Evolutionary conservation across 2,888 invertebrate genomes (phyloP).

Genomic region (Xestia xanthographa): DNA sequence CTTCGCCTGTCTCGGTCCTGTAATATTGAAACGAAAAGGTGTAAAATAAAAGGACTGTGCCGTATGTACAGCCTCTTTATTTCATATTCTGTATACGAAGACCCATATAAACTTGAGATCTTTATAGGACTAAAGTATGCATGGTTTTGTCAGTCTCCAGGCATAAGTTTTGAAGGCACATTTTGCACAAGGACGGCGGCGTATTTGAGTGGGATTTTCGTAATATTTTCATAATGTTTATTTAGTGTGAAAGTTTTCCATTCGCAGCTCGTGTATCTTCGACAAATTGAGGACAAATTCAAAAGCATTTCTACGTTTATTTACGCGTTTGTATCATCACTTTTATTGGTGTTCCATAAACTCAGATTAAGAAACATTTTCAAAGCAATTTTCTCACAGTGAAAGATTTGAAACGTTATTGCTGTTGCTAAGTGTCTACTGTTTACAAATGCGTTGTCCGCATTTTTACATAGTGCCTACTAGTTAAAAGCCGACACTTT

Average conservation of each 20-base stretch:
- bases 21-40: constrained; percentile 57
- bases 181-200: constrained; percentile 28
- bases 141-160: constrained; percentile 47
- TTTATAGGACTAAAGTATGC: constrained; percentile 53
- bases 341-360: constrained; percentile 36
- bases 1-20: constrained; percentile 43
- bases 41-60: constrained; percentile 50
- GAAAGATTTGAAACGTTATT: constrained; percentile 47
- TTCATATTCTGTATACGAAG: constrained; percentile 44
- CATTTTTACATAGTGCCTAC: constrained; percentile 57
- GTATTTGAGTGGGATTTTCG: constrained; percentile 29
- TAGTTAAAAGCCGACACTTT: constrained; percentile 60
- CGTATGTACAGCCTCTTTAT: constrained; percentile 46
- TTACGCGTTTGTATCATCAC: constrained; percentile 43
- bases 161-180: constrained; percentile 37
- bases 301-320: constrained; percentile 36
- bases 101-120: constrained; percentile 57
- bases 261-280: constrained; percentile 38
- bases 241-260: constrained; percentile 4
- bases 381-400: constrained; percentile 41
- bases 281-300: constrained; percentile 27
- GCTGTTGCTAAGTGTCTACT: constrained; percentile 45
- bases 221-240: constrained; percentile 22
- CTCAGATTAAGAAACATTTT: constrained; percentile 44
- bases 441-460: constrained; percentile 51